These are phyloP conservation scores for Triplophysa dalaica DNA, from an alignment of 2,113 vertebrate genomes.

Conservation along the genomic window DNA sequence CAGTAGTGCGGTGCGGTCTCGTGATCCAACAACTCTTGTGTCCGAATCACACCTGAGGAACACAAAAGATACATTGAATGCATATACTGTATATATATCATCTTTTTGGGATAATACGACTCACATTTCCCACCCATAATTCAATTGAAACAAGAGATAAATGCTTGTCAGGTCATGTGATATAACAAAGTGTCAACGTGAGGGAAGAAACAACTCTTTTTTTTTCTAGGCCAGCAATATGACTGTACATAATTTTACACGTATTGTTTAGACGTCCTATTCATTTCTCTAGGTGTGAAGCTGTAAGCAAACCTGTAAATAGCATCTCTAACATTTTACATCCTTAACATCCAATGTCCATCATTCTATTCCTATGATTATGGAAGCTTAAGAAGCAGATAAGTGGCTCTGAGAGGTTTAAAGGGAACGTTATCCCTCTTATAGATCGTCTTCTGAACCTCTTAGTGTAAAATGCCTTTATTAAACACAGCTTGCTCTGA, in stretches of 20 bases:
- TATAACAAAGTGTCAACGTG: too few species aligned
- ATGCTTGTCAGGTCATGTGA: too few species aligned
- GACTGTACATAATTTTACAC: background rate
- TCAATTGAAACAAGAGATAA: too few species aligned
- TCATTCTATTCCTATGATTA: constrained; percentile 15
- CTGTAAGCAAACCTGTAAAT: constrained; percentile 3
- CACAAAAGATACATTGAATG: background rate
- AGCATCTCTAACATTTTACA: background rate
- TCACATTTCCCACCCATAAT: background rate
- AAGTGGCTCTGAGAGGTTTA: constrained; percentile 31
- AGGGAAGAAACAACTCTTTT: too few species aligned
- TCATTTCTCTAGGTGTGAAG: background rate
- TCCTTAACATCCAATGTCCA: background rate
- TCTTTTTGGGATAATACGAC: background rate
- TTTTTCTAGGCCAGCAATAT: background rate
- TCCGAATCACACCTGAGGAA: constrained; percentile 82
- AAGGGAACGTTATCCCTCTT: constrained; percentile 17
- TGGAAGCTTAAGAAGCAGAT: constrained; percentile 14
- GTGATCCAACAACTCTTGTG: constrained; percentile 85
- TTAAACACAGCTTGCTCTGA: constrained; percentile 8
- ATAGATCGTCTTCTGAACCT: constrained; percentile 4
- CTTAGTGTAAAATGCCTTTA: constrained; percentile 24
- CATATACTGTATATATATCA: background rate
- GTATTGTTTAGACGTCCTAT: background rate
- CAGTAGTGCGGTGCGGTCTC: constrained; percentile 92